These are phyloP conservation scores for Pyrocephalus nanus DNA, from an alignment of 2,797 vertebrate species.

Conservation along the genomic window DNA sequence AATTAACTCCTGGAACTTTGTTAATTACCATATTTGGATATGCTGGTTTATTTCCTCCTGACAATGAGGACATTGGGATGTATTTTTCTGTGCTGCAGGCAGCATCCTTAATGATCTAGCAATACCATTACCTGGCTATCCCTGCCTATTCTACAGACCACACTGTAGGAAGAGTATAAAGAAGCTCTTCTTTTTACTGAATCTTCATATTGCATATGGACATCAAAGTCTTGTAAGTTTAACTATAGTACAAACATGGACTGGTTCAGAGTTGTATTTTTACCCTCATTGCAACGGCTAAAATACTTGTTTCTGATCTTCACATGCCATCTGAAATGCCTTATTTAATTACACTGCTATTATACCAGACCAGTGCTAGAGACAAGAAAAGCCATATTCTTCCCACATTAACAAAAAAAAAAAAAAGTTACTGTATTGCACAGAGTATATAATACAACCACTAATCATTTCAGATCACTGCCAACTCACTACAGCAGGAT, in stretches of 20 bases:
- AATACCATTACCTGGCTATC: not conserved
- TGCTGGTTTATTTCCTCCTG: not conserved
- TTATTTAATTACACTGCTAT: conserved; percentile 5
- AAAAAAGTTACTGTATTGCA: not conserved
- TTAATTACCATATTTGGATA: not conserved
- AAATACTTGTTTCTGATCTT: not conserved
- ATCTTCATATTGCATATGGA: not conserved
- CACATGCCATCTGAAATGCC: not conserved
- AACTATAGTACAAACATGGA: not conserved
- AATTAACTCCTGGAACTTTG: not conserved
- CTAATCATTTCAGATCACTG: not conserved
- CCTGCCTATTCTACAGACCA: not conserved
- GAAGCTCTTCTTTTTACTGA: not conserved
- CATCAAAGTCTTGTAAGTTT: not conserved
- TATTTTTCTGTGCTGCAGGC: not conserved
- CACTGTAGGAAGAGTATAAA: not conserved
- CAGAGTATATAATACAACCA: not conserved
- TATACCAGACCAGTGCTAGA: not conserved
- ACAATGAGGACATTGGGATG: not conserved
- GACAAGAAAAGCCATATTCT: not conserved
- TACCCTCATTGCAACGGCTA: not conserved
- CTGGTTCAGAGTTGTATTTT: not conserved
- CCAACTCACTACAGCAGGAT: not conserved
- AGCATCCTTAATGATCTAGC: not conserved
- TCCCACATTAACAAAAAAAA: not conserved